These are phyloP conservation scores for Variabilichromis moorii DNA, from an alignment of 2,113 vertebrate genomes.

Conservation along the genomic window DNA sequence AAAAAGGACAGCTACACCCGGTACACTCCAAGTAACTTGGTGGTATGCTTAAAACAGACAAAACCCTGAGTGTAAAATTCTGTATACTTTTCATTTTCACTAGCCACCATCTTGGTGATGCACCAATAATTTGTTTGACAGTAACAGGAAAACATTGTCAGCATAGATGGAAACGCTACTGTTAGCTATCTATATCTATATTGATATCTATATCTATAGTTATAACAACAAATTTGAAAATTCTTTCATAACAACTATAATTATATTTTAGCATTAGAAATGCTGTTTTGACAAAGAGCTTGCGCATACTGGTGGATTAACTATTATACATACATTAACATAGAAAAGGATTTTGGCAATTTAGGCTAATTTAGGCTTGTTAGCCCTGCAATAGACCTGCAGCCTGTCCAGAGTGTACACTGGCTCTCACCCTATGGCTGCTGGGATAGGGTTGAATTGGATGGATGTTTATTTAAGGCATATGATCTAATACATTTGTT, in stretches of 20 bases:
- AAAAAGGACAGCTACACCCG: neutral
- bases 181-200: neutral
- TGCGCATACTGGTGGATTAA: neutral
- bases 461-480: neutral
- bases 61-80: neutral
- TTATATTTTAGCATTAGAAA: neutral
- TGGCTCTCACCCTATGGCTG: neutral
- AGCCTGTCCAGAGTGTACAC: neutral
- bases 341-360: neutral
- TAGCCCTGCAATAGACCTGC: neutral
- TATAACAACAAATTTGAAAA: neutral
- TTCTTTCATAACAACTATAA: neutral
- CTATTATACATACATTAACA: neutral
- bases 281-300: neutral
- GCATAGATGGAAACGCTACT: neutral
- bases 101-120: neutral
- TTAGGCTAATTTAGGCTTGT: neutral
- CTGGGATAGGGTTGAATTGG: neutral
- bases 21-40: neutral
- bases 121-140: neutral
- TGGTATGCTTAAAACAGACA: neutral
- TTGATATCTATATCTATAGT: neutral
- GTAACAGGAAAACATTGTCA: neutral
- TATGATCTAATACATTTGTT: neutral
- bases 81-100: neutral